Percentiles rank a stretch among this genome's conserved stretches.
phyloP scores from a whole-genome alignment of 2,888 invertebrate species.

The Sacculina carcini region DNA sequence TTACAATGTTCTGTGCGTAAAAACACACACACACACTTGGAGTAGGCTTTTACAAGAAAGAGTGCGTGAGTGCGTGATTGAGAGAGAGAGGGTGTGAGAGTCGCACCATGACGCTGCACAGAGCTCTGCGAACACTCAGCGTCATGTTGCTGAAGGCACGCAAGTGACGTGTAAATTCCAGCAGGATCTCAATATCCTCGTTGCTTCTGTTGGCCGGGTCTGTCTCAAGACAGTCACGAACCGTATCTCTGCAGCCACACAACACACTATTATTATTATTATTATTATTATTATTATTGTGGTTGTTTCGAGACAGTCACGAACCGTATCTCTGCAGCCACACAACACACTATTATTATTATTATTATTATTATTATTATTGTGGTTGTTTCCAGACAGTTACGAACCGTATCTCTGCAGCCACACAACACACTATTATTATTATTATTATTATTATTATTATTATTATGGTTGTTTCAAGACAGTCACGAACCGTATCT shows the following conservation, averaged over 20 bases:
- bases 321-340: no score
- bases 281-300: no score
- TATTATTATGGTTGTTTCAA: no score
- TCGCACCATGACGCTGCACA: constrained; percentile 74
- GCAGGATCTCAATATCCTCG: constrained; percentile 77
- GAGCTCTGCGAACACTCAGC: constrained; percentile 64
- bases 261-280: no score
- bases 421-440: no score
- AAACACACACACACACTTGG: neutral
- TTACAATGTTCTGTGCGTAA: neutral
- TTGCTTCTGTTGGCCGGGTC: constrained; percentile 82
- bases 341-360: no score
- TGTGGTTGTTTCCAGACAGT: no score
- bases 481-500: no score
- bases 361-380: no score
- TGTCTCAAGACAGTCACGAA: constrained; percentile 89
- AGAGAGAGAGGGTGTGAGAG: no score
- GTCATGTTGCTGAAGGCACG: constrained; percentile 97
- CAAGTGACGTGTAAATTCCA: constrained; percentile 92
- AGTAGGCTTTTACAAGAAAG: neutral
- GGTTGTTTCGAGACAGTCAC: constrained; percentile 5
- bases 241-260: constrained; percentile 72
- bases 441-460: no score
- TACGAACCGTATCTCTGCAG: no score
- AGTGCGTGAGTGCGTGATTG: neutral